Conservation (phyloP, 2,888 invertebrate species). For the Colostygia pectinataria region DNA sequence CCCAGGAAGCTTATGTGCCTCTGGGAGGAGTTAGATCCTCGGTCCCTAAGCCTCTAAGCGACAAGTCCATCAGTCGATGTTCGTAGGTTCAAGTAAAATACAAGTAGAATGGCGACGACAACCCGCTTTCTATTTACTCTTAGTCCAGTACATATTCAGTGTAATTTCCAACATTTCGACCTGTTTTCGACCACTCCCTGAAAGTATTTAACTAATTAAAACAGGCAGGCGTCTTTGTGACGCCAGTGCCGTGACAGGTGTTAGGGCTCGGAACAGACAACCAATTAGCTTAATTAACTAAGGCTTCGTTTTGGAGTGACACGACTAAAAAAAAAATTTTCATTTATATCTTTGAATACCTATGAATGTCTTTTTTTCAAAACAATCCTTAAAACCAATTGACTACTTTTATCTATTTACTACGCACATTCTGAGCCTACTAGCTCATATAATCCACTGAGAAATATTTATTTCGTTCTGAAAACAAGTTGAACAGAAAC, state of each 20-base stretch:
- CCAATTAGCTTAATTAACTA: constrained; percentile 57
- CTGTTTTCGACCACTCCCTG: constrained; percentile 44
- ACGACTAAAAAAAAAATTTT: neutral
- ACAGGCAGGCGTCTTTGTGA: constrained; percentile 58
- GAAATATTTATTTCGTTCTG: no score
- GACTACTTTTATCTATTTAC: no score
- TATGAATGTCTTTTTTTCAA: no score
- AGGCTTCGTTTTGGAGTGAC: constrained; percentile 19
- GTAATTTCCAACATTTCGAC: constrained; percentile 10
- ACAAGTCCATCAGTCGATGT: no score
- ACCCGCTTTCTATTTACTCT: neutral
- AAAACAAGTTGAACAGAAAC: no score
- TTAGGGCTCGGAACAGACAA: constrained; percentile 45
- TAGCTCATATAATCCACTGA: no score
- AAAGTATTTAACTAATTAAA: constrained; percentile 66
- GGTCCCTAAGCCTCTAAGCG: no score
- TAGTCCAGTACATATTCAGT: neutral
- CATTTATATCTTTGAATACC: neutral
- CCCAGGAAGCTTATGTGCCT: no score
- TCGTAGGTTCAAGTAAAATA: neutral
- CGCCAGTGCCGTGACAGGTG: constrained; percentile 45
- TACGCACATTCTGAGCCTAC: no score
- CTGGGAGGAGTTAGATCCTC: no score
- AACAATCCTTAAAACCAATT: no score
- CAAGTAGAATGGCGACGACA: neutral